Percentiles rank a stretch among this genome's conserved stretches.
These are phyloP conservation scores for Schrankia costaestrigalis DNA, from an alignment of 2,888 invertebrate species.

Conservation along the genomic window DNA sequence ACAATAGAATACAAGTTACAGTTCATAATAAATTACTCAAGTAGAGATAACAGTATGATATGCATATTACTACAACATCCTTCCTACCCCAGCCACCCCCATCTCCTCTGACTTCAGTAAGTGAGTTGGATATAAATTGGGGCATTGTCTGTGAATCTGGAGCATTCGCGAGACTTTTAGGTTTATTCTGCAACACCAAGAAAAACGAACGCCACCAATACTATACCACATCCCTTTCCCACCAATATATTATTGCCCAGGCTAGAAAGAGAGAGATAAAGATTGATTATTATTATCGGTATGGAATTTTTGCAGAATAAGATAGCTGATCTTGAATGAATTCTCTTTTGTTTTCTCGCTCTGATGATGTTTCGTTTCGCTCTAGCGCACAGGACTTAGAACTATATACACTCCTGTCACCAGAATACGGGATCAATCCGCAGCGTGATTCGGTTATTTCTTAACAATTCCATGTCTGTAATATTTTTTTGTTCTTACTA, in stretches of 20 bases:
- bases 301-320: slow-evolving; percentile 59
- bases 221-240: slow-evolving; percentile 36
- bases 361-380: slow-evolving; percentile 57
- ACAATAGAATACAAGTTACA: too few relatives aligned
- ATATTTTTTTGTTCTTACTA: neutral
- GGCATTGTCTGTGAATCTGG: slow-evolving; percentile 80
- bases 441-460: slow-evolving; percentile 54
- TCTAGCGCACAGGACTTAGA: slow-evolving; percentile 59
- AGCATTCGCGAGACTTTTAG: slow-evolving; percentile 66
- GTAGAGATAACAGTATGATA: slow-evolving; percentile 16
- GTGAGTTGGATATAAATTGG: slow-evolving; percentile 81
- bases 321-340: slow-evolving; percentile 71
- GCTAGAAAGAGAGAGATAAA: slow-evolving; percentile 45
- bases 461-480: slow-evolving; percentile 12
- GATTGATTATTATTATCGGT: slow-evolving; percentile 59
- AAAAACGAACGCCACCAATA: slow-evolving; percentile 44
- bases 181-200: slow-evolving; percentile 61
- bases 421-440: slow-evolving; percentile 73
- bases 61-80: slow-evolving; percentile 42
- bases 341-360: slow-evolving; percentile 68
- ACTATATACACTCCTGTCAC: slow-evolving; percentile 61
- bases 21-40: neutral
- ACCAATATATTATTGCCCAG: slow-evolving; percentile 23
- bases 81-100: slow-evolving; percentile 53
- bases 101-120: slow-evolving; percentile 68